These are phyloP conservation scores for Labrus mixtus DNA, from an alignment of 2,113 vertebrate genomes.

Conservation along the genomic window DNA sequence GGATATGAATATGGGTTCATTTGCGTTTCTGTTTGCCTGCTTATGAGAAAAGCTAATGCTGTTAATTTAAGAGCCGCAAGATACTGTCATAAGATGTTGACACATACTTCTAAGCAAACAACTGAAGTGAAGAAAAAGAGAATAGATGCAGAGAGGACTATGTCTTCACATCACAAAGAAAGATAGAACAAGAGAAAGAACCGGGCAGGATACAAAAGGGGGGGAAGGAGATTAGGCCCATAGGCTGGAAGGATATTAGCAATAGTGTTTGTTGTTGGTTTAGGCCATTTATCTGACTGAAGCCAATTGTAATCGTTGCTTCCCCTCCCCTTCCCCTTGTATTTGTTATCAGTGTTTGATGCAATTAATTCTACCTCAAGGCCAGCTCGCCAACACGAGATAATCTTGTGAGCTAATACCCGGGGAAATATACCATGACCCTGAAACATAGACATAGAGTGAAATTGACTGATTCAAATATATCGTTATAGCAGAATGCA, in stretches of 20 bases:
- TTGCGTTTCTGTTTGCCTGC: background rate
- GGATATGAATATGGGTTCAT: constrained; percentile 7
- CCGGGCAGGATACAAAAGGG: constrained; percentile 10
- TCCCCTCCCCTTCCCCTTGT: constrained; percentile 49
- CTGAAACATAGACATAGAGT: constrained; percentile 33
- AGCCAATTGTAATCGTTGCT: constrained; percentile 61
- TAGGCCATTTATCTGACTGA: constrained; percentile 67
- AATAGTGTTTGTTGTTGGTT: constrained; percentile 52
- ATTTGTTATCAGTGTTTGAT: constrained; percentile 67
- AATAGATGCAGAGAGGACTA: background rate
- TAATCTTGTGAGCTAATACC: constrained; percentile 67
- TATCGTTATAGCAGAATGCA: background rate
- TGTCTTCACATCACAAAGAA: background rate
- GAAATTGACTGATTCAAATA: constrained; percentile 27
- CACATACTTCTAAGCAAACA: background rate
- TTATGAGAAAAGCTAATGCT: constrained; percentile 11
- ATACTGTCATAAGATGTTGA: constrained; percentile 16
- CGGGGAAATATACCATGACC: constrained; percentile 71
- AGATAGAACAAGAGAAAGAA: no score
- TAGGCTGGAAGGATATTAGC: constrained; percentile 54
- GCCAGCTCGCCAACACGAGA: constrained; percentile 61
- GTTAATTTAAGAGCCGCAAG: constrained; percentile 1
- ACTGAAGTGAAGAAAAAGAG: constrained; percentile 3
- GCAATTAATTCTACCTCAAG: constrained; percentile 69
- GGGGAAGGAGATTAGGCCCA: constrained; percentile 2